Evolutionary conservation across 2,888 invertebrate species (phyloP).

Genomic region (Bedellia somnulentella): DNA sequence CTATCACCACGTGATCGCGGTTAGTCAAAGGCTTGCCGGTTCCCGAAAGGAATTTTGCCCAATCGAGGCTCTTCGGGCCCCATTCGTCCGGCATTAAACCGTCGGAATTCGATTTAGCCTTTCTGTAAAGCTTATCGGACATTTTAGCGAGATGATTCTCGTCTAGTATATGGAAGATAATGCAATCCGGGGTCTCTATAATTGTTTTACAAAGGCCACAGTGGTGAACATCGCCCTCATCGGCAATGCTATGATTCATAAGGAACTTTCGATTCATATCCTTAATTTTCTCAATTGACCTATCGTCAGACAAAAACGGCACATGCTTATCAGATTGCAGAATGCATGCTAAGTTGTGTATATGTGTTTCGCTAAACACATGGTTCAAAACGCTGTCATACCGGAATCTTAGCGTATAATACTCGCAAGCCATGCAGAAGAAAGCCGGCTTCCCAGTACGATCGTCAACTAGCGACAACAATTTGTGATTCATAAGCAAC

Average conservation of each 20-base stretch:
- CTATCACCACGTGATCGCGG: constrained; percentile 43
- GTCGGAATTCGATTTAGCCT: constrained; percentile 31
- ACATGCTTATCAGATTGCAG: constrained; percentile 38
- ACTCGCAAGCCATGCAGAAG: constrained; percentile 50
- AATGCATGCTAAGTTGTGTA: constrained; percentile 40
- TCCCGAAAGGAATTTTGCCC: constrained; percentile 45
- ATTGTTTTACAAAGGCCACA: constrained; percentile 31
- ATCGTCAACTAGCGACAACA: constrained; percentile 40
- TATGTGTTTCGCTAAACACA: constrained; percentile 44
- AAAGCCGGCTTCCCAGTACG: constrained; percentile 49
- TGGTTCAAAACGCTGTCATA: constrained; percentile 49
- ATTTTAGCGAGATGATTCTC: constrained; percentile 41
- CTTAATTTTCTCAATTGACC: constrained; percentile 32
- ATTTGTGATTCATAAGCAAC: constrained; percentile 34
- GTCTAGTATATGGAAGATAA: constrained; percentile 37
- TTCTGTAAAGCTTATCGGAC: constrained; percentile 37
- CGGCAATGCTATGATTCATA: constrained; percentile 23
- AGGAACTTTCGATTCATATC: constrained; percentile 41
- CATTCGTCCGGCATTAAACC: constrained; percentile 41
- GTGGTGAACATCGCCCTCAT: constrained; percentile 18
- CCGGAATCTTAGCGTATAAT: constrained; percentile 44
- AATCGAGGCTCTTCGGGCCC: constrained; percentile 47
- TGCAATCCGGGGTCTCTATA: constrained; percentile 27
- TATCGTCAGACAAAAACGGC: constrained; percentile 26
- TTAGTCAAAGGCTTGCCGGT: constrained; percentile 40